These are phyloP conservation scores for Lobophora halterata DNA, from an alignment of 2,888 invertebrate species.

Conservation along the genomic window DNA sequence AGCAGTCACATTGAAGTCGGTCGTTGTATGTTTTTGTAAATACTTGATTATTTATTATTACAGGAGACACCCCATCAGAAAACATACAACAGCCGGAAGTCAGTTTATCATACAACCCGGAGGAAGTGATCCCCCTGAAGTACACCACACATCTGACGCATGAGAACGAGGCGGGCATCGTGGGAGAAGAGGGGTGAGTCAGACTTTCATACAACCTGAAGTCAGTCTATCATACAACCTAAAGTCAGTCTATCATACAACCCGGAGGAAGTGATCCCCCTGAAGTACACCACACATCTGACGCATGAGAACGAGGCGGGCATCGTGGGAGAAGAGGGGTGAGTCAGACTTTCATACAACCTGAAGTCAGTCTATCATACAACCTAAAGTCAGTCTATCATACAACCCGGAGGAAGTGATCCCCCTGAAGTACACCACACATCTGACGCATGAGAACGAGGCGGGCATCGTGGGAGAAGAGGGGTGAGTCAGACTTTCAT, in stretches of 20 bases:
- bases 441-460: conserved; percentile 67
- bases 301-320: conserved; percentile 72
- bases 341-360: too few relatives aligned
- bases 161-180: conserved; percentile 69
- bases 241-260: conserved; percentile 89
- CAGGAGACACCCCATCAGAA: conserved; percentile 69
- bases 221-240: too few relatives aligned
- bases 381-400: conserved; percentile 86
- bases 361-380: too few relatives aligned
- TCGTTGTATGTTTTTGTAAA: too few relatives aligned
- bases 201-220: too few relatives aligned
- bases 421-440: conserved; percentile 68
- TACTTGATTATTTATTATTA: too few relatives aligned
- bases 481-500: too few relatives aligned
- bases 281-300: conserved; percentile 66
- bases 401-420: conserved; percentile 89
- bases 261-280: conserved; percentile 85
- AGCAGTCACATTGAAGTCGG: too few relatives aligned
- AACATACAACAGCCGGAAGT: conserved; percentile 83
- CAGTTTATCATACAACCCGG: conserved; percentile 88
- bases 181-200: conserved; percentile 74
- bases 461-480: conserved; percentile 72
- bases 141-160: conserved; percentile 65
- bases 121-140: conserved; percentile 83
- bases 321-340: conserved; percentile 74